Percentiles rank a stretch among this genome's conserved stretches.
These are phyloP conservation scores for Halichoerus grypus DNA, from an alignment of 2,113 vertebrate genomes.

Conservation along the genomic window DNA sequence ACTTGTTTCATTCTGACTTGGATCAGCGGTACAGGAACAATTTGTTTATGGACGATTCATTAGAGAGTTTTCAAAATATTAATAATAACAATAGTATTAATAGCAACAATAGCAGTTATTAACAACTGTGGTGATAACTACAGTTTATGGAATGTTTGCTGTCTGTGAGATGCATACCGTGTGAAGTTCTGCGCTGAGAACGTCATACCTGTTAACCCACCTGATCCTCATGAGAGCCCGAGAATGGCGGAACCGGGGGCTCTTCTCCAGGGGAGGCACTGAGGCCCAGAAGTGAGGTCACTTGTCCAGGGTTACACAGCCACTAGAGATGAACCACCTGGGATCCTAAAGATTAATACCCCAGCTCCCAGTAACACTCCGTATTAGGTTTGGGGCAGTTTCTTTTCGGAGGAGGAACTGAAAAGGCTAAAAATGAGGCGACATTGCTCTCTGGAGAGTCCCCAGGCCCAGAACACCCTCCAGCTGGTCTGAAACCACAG, in stretches of 20 bases:
- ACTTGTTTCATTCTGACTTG: slow-evolving; percentile 4
- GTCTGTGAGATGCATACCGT: not conserved
- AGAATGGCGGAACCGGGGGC: not conserved
- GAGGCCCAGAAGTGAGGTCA: not conserved
- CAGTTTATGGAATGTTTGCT: not conserved
- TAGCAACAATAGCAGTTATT: not conserved
- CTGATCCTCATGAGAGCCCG: not conserved
- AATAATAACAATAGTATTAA: not conserved
- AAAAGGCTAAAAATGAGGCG: not conserved
- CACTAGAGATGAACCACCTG: not conserved
- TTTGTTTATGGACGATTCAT: slow-evolving; percentile 18
- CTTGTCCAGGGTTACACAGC: not conserved
- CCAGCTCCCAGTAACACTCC: not conserved
- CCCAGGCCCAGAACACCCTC: slow-evolving; percentile 27
- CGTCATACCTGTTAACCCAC: accelerated
- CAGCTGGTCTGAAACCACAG: slow-evolving; percentile 33
- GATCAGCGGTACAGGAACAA: not conserved
- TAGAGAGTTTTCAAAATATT: not conserved
- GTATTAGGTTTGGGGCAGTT: not conserved
- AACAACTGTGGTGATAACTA: not conserved
- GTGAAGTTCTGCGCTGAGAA: not conserved
- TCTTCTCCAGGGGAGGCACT: not conserved
- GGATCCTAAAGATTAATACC: not conserved
- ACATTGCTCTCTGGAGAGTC: not conserved
- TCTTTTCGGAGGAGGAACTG: not conserved